Conservation (phyloP, 1,140 invertebrate species). For the Araneus ventricosus region DNA sequence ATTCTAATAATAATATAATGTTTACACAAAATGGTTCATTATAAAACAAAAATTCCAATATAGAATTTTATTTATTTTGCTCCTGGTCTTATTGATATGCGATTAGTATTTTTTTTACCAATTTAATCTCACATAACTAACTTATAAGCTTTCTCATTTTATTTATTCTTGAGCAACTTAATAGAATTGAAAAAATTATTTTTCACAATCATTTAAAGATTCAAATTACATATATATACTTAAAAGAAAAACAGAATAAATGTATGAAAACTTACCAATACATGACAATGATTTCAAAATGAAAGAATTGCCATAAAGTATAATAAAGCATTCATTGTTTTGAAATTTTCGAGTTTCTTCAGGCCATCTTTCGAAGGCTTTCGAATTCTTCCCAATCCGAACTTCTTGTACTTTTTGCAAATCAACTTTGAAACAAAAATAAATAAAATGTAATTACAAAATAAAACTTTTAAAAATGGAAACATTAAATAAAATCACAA, state of each 20-base stretch:
- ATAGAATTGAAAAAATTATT: no score
- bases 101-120: no score
- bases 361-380: slow-evolving; percentile 95
- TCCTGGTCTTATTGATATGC: no score
- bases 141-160: no score
- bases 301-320: slow-evolving; percentile 95
- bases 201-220: background rate
- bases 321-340: slow-evolving; percentile 90
- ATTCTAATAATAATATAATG: no score
- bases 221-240: background rate
- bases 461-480: background rate
- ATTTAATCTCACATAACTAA: no score
- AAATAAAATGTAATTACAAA: background rate
- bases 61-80: no score
- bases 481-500: background rate
- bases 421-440: slow-evolving; percentile 83
- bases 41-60: no score
- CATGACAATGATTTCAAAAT: slow-evolving; percentile 94
- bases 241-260: background rate
- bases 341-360: slow-evolving; percentile 92
- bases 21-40: no score
- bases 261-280: slow-evolving; percentile 85
- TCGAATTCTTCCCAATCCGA: slow-evolving; percentile 90
- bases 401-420: slow-evolving; percentile 94
- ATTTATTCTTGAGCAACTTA: no score